These are phyloP conservation scores for Zygothrica quintamaculata DNA, from an alignment of 2,888 invertebrate genomes.

Conservation along the genomic window DNA sequence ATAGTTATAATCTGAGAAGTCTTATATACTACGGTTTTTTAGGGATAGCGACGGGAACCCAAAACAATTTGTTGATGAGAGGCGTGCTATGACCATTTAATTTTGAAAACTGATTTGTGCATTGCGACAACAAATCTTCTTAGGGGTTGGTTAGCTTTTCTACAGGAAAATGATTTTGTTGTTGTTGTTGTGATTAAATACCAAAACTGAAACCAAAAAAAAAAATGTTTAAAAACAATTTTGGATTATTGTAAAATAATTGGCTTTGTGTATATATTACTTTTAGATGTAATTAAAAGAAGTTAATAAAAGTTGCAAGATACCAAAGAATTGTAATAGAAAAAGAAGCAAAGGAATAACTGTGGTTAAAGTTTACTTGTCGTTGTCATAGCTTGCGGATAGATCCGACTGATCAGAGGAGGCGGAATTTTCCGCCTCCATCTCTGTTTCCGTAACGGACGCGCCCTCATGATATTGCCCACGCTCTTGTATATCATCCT, in stretches of 20 bases:
- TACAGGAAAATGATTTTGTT: slow-evolving; percentile 9
- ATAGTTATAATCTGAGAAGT: too few species aligned
- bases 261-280: slow-evolving; percentile 4
- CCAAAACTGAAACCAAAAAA: slow-evolving; percentile 3
- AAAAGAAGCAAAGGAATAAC: slow-evolving; percentile 25
- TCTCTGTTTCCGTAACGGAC: slow-evolving; percentile 26
- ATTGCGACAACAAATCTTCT: background rate
- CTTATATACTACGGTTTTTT: too few species aligned
- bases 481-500: slow-evolving; percentile 27
- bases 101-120: too few species aligned
- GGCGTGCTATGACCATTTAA: too few species aligned
- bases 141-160: slow-evolving; percentile 11
- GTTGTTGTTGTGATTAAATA: slow-evolving; percentile 18
- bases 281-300: background rate
- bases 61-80: background rate
- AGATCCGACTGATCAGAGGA: slow-evolving; percentile 48
- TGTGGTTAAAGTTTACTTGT: slow-evolving; percentile 72
- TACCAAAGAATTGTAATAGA: slow-evolving; percentile 23
- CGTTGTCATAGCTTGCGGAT: slow-evolving; percentile 55
- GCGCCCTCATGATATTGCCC: slow-evolving; percentile 24
- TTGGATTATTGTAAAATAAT: slow-evolving; percentile 6
- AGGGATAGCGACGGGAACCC: slow-evolving; percentile 7
- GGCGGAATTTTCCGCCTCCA: slow-evolving; percentile 18
- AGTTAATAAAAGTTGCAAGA: slow-evolving; percentile 8
- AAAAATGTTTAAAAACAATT: background rate